Conservation (phyloP, 2,888 invertebrate species). For the Andrena minutula region DNA sequence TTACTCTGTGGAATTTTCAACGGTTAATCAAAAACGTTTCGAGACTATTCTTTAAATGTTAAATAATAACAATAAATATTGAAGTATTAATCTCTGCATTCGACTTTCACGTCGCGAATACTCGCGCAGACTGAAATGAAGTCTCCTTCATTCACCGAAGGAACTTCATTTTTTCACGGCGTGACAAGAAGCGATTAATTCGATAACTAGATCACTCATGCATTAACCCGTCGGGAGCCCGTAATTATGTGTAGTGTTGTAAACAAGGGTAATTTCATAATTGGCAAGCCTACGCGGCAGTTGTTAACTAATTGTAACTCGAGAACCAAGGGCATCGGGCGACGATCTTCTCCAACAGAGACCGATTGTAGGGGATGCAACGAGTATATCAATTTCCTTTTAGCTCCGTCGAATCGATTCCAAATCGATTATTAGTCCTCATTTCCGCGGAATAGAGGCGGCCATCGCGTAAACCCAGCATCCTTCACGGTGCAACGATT, state of each 20-base stretch:
- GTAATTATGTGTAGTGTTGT: conserved; percentile 71
- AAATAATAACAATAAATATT: background rate
- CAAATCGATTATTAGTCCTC: background rate
- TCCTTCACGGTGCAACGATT: conserved; percentile 12
- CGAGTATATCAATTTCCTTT: background rate
- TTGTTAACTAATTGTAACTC: conserved; percentile 78
- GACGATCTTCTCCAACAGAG: conserved; percentile 25
- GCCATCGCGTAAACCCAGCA: conserved; percentile 4
- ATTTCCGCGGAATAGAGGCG: background rate
- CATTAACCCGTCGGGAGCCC: conserved; percentile 56
- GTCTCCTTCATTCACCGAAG: background rate
- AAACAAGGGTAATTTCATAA: conserved; percentile 81
- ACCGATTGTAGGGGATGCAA: conserved; percentile 35
- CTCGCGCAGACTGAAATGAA: background rate
- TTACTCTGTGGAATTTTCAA: background rate
- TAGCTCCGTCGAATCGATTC: background rate
- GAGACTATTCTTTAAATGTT: background rate
- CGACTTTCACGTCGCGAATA: too few species aligned
- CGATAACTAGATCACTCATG: conserved; percentile 60
- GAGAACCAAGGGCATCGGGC: conserved; percentile 59
- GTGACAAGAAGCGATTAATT: conserved; percentile 45
- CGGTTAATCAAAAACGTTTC: too few species aligned
- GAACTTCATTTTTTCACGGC: conserved; percentile 4
- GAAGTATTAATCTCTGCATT: background rate
- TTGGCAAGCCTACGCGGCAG: conserved; percentile 78